Evolutionary conservation across 1,140 invertebrate genomes (phyloP).

Genomic region (Pogonomyrmex barbatus): DNA sequence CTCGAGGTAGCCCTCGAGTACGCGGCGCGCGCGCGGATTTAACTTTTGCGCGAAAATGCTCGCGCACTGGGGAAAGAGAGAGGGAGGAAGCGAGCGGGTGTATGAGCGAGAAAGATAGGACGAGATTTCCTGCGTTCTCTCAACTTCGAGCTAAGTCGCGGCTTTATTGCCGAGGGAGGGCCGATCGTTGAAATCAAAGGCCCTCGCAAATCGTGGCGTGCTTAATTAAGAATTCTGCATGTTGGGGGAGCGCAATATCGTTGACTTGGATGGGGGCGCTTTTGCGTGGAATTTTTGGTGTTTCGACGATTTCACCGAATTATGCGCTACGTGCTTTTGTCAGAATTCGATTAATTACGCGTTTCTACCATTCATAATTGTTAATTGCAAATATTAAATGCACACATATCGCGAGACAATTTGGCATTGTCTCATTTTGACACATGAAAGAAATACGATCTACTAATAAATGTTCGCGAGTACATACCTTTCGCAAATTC

Average conservation of each 20-base stretch:
- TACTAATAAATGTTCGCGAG: neutral
- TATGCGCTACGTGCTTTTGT: conserved; percentile 34
- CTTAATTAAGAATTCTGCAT: conserved; percentile 65
- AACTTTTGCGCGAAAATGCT: conserved; percentile 75
- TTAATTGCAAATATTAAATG: conserved; percentile 26
- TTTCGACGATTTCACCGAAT: conserved; percentile 35
- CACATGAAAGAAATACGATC: neutral
- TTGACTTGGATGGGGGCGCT: neutral
- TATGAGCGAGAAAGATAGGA: conserved; percentile 13
- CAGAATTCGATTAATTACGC: conserved; percentile 24
- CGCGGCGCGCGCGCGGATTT: conserved; percentile 65
- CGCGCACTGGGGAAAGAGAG: conserved; percentile 36
- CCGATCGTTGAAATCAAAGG: conserved; percentile 73
- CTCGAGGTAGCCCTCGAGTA: conserved; percentile 72
- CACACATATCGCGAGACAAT: neutral
- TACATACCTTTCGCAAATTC: conserved; percentile 8
- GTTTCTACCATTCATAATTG: neutral
- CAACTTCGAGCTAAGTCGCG: conserved; percentile 54
- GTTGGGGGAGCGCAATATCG: conserved; percentile 44
- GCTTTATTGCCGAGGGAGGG: conserved; percentile 59
- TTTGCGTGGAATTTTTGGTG: conserved; percentile 48
- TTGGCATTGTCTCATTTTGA: neutral
- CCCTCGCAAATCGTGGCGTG: conserved; percentile 59
- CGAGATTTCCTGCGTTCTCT: conserved; percentile 32
- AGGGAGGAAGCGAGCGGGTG: neutral